A percentile compares a stretch with the other conserved stretches of the same genome.
These are phyloP conservation scores for Osmoderma eremita DNA, from an alignment of 2,888 invertebrate genomes.

Conservation along the genomic window DNA sequence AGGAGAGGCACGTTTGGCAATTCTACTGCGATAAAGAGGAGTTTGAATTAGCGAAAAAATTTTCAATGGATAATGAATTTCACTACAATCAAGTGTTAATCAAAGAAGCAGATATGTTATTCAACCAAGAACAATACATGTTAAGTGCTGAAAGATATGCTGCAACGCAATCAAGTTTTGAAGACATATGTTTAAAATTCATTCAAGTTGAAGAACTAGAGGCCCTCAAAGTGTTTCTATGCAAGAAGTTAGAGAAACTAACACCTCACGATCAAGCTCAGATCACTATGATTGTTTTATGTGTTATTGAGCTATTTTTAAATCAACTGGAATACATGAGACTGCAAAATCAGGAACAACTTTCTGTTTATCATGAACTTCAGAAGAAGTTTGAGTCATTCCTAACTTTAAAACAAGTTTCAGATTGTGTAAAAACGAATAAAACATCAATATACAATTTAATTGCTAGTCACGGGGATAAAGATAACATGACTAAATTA, in stretches of 20 bases:
- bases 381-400: constrained; percentile 84
- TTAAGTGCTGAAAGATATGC: constrained; percentile 90
- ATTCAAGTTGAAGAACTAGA: constrained; percentile 82
- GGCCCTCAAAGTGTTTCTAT: constrained; percentile 89
- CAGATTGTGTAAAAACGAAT: constrained; percentile 83
- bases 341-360: constrained; percentile 61
- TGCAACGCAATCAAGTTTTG: constrained; percentile 91
- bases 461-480: constrained; percentile 94
- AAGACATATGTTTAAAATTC: constrained; percentile 93
- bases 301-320: constrained; percentile 93
- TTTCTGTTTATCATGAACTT: constrained; percentile 67
- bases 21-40: constrained; percentile 87
- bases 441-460: constrained; percentile 87
- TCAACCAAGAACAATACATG: constrained; percentile 80
- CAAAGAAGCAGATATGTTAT: constrained; percentile 88
- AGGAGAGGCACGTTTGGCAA: constrained; percentile 88
- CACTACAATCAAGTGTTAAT: constrained; percentile 85
- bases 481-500: constrained; percentile 87
- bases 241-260: constrained; percentile 80
- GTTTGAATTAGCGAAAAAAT: constrained; percentile 87
- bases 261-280: constrained; percentile 83
- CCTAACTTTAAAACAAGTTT: constrained; percentile 75
- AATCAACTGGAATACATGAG: constrained; percentile 85
- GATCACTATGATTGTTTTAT: constrained; percentile 91
- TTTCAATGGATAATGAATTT: constrained; percentile 82